Evolutionary conservation across 2,797 vertebrate genomes (phyloP), one percentile per base, ranked within the genome.

Genomic region (Selene dorsalis): DNA sequence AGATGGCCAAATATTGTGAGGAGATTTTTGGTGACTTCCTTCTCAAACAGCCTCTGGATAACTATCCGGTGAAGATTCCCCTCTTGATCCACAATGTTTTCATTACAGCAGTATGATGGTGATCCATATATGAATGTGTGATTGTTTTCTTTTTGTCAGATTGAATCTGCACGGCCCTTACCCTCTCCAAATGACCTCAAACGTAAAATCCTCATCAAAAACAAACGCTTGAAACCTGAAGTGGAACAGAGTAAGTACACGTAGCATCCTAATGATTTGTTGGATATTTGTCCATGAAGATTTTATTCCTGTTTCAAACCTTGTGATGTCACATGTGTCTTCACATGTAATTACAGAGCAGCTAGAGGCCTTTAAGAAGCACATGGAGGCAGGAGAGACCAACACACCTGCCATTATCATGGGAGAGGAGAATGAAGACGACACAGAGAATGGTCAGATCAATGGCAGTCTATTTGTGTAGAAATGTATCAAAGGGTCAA

Each of bases 1-100:
- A 99, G 92, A 99, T 99, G 98, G 97, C 98, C 83, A 98, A 97
- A 89, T 99, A 99, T 89, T 99, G 98, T 69, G 98, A 99, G 93
- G 98, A 99, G 91, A 94, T 95, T 89, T 99, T 99, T 74, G 97
- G 98, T 52, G 98, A 99, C 56, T 93, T 99, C 69, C 94, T 99
- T 79, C 96, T 99, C 90, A 99, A 96, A 92, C 96, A 94, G 77
- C 95, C 97, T 53, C 88, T 99, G 81, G 98, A 99, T 67, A 94
- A 95, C 58, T 96, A 95, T 93, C 95, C 95, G 83, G 98, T 99
- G 94, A 64, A 94, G 71, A 35, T 28, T 58, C 26, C 2, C 26
- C 9, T 69, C 62, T 43, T 22, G 30, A 17, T 52, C 32, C 10
- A 59, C 28, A 56, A 0, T 28, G 20, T 17, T 18, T 74, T 76